These are phyloP conservation scores for Delia radicum DNA, from an alignment of 1,140 invertebrate species.

Conservation along the genomic window DNA sequence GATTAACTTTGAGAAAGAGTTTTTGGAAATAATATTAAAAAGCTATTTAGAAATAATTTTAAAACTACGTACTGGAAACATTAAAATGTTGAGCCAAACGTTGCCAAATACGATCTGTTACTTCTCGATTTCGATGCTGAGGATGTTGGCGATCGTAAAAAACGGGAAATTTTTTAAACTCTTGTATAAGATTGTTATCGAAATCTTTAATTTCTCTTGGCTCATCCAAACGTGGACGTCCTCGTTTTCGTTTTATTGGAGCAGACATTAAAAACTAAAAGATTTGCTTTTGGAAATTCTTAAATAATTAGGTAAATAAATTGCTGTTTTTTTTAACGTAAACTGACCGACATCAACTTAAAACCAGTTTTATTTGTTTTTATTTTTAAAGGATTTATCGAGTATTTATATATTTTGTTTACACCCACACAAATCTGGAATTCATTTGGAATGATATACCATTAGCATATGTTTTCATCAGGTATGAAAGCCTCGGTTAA, in stretches of 20 bases:
- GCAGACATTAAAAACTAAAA: background rate
- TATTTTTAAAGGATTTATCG: too few species aligned
- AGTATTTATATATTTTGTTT: too few species aligned
- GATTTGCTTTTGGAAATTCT: too few species aligned
- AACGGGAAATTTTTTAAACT: conserved; percentile 23
- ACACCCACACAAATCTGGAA: too few species aligned
- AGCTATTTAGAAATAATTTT: background rate
- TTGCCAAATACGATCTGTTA: conserved; percentile 10
- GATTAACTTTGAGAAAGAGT: background rate
- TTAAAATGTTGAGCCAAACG: conserved; percentile 10
- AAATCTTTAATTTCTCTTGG: conserved; percentile 13
- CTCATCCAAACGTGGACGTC: conserved; percentile 25
- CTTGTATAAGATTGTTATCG: conserved; percentile 18
- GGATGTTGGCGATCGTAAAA: conserved; percentile 26
- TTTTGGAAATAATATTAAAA: background rate
- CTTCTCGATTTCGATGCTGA: conserved; percentile 25
- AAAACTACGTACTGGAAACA: background rate
- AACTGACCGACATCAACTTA: too few species aligned
- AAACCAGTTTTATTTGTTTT: too few species aligned
- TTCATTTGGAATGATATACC: too few species aligned
- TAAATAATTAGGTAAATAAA: too few species aligned
- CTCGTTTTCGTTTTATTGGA: conserved; percentile 18
- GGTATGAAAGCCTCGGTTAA: too few species aligned
- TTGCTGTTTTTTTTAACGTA: too few species aligned
- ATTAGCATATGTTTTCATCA: too few species aligned